Percentiles rank a stretch among this genome's conserved stretches.
Evolutionary conservation across 2,888 invertebrate genomes (phyloP).

Genomic region (Eupeodes luniger): DNA sequence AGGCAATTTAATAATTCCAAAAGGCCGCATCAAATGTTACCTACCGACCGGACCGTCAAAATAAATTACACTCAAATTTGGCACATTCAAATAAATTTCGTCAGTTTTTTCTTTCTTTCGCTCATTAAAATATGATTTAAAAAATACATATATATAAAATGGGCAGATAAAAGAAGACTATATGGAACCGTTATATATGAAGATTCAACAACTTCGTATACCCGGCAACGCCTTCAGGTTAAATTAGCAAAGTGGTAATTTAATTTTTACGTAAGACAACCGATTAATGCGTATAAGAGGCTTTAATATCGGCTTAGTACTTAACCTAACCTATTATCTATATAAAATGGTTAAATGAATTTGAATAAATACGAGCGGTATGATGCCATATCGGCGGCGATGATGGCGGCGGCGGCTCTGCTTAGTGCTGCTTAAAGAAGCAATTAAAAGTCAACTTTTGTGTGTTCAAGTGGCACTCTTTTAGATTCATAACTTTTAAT

Average conservation of each 20-base stretch:
- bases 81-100: slow-evolving; percentile 16
- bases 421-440: neutral
- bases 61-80: slow-evolving; percentile 18
- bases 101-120: slow-evolving; percentile 28
- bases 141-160: neutral
- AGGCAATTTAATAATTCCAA: too few species aligned
- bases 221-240: neutral
- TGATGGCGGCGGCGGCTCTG: too few species aligned
- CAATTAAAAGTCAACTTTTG: neutral
- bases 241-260: neutral
- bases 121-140: slow-evolving; percentile 17
- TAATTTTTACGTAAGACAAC: slow-evolving; percentile 21
- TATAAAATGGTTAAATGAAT: neutral
- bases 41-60: neutral
- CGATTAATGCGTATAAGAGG: neutral
- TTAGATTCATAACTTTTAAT: neutral
- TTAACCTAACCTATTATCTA: neutral
- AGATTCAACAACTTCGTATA: neutral
- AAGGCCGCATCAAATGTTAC: too few species aligned
- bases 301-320: neutral
- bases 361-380: neutral
- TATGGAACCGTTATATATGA: neutral
- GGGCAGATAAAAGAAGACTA: neutral
- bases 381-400: neutral
- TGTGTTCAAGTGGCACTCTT: neutral